Percentiles rank a stretch among this genome's conserved stretches.
Conservation (phyloP, 2,797 vertebrate species). For the Muscicapa striata region DNA sequence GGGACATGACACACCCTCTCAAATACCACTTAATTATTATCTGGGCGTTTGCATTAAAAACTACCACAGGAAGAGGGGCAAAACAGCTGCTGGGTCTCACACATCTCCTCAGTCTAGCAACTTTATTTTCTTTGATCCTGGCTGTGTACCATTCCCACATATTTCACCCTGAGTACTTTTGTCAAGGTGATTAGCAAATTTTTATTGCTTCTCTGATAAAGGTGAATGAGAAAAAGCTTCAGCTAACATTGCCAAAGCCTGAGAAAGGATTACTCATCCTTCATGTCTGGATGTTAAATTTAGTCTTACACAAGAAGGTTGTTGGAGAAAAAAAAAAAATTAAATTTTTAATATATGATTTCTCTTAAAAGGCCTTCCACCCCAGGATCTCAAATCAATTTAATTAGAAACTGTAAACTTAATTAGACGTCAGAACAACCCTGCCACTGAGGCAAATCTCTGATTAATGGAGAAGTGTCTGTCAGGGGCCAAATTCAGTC, state of each 20-base stretch:
- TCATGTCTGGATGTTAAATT: neutral
- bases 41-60: neutral
- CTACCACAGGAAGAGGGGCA: neutral
- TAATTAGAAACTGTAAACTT: constrained; percentile 30
- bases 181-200: constrained; percentile 25
- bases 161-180: neutral
- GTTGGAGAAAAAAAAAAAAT: constrained; percentile 15
- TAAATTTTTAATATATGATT: neutral
- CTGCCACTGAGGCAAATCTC: neutral
- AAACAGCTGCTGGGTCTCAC: neutral
- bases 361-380: neutral
- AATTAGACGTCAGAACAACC: neutral
- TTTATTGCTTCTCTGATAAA: constrained; percentile 29
- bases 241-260: neutral
- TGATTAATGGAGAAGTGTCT: neutral
- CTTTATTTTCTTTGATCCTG: neutral
- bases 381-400: constrained; percentile 15
- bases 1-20: neutral
- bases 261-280: neutral
- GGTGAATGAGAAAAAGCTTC: constrained; percentile 8
- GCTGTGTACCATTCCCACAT: neutral
- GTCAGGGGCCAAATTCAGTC: neutral
- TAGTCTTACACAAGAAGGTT: neutral
- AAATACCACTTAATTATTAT: neutral
- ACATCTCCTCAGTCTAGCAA: neutral